Percentiles rank a stretch among this genome's conserved stretches.
Evolutionary conservation across 37 sponge, comb jelly and placozoan species (phyloP).

Genomic region (Corticium candelabrum): DNA sequence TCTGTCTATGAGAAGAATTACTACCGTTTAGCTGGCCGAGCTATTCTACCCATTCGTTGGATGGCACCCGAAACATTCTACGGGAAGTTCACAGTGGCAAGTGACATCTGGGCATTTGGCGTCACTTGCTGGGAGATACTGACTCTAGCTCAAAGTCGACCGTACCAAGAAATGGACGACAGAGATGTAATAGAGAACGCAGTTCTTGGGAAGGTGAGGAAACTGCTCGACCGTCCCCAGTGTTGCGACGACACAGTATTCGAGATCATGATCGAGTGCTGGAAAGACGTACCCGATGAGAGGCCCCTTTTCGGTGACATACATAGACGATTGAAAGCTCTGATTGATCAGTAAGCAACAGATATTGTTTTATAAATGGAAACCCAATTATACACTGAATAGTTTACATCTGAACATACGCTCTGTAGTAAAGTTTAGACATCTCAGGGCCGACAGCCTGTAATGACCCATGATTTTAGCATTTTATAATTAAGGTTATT

Average conservation of each 20-base stretch:
- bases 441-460: too few species aligned
- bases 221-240: background rate
- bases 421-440: too few species aligned
- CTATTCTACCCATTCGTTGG: slow-evolving; percentile 66
- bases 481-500: too few species aligned
- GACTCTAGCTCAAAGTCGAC: background rate
- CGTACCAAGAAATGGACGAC: background rate
- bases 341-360: too few species aligned
- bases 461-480: too few species aligned
- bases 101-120: slow-evolving; percentile 84
- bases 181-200: background rate
- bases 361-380: too few species aligned
- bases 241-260: background rate
- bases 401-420: too few species aligned
- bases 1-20: slow-evolving; percentile 56
- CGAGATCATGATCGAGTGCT: background rate
- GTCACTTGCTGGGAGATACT: slow-evolving; percentile 86
- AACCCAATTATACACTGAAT: too few species aligned
- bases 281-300: background rate
- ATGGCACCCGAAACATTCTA: slow-evolving; percentile 81
- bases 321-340: background rate
- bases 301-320: background rate
- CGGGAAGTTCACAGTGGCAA: slow-evolving; percentile 58
- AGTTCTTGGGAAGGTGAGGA: background rate
- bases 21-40: slow-evolving; percentile 57